phyloP scores from a whole-genome alignment of 2,888 invertebrate genomes.

The Orchesellides sinensis region DNA sequence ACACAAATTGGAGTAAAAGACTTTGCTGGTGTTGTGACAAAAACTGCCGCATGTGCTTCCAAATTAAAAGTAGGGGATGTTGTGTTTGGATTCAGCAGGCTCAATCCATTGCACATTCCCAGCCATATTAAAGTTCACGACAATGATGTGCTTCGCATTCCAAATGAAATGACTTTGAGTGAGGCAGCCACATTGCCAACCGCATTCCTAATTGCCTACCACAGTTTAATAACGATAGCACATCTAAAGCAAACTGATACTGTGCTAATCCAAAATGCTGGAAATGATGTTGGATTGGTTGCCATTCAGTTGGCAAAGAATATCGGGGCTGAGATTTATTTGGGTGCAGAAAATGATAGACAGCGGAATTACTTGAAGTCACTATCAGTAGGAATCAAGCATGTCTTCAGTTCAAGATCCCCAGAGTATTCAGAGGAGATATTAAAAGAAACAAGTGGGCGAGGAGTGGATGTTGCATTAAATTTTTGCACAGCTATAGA shows the following conservation, averaged over 20 bases:
- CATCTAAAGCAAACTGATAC: background rate
- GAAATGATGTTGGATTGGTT: constrained; percentile 25
- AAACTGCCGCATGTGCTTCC: background rate
- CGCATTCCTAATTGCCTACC: constrained; percentile 21
- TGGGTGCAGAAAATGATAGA: constrained; percentile 14
- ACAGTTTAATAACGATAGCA: constrained; percentile 1
- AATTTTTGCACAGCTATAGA: too few relatives aligned
- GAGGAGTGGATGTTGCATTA: constrained; percentile 25
- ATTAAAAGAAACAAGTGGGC: background rate
- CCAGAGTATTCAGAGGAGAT: background rate
- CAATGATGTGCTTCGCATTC: background rate
- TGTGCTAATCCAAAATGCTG: constrained; percentile 23
- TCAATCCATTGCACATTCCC: background rate
- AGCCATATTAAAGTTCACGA: constrained; percentile 25
- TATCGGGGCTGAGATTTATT: constrained; percentile 14
- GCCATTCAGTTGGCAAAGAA: constrained; percentile 9
- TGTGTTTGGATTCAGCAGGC: background rate
- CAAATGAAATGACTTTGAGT: constrained; percentile 16
- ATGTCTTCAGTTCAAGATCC: constrained; percentile 24
- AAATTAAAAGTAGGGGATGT: background rate
- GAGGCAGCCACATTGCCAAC: constrained; percentile 28
- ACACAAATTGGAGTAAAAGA: constrained; percentile 21
- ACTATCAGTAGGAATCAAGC: constrained; percentile 19
- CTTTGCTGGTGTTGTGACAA: constrained; percentile 47
- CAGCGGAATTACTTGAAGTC: constrained; percentile 18